A percentile compares a stretch with the other conserved stretches of the same genome.
These are phyloP conservation scores for Pelagia noctiluca DNA, from an alignment of 30 jellyfish, hydroid and myxozoan genomes.

Conservation along the genomic window DNA sequence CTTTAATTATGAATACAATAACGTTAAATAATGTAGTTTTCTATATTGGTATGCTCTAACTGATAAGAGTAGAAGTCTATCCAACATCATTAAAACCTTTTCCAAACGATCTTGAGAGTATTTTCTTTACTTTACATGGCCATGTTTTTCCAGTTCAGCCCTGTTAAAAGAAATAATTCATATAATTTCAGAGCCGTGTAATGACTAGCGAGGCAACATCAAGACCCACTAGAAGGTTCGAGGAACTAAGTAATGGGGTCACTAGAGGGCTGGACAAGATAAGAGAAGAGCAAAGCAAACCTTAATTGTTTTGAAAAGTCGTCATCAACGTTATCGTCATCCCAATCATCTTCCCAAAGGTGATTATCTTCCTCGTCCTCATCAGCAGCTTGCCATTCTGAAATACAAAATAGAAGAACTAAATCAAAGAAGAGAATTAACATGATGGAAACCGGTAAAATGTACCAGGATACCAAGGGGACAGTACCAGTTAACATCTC, in stretches of 20 bases:
- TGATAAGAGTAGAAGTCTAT: no score
- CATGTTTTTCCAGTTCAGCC: conserved; percentile 86
- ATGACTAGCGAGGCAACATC: no score
- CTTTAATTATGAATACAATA: no score
- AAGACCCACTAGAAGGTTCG: background rate
- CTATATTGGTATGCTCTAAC: no score
- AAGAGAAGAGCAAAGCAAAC: conserved; percentile 22
- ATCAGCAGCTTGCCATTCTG: conserved; percentile 89
- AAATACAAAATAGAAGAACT: background rate
- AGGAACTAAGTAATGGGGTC: background rate
- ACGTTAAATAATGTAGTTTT: no score
- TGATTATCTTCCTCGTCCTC: conserved; percentile 91
- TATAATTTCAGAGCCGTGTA: no score
- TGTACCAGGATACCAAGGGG: no score
- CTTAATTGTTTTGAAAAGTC: conserved; percentile 94
- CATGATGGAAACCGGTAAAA: no score
- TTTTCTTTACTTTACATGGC: conserved; percentile 38
- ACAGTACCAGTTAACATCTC: no score
- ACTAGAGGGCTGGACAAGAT: background rate
- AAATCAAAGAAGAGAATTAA: no score
- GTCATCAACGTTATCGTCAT: conserved; percentile 95
- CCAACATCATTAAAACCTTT: no score
- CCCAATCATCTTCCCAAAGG: conserved; percentile 99
- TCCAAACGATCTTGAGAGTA: no score
- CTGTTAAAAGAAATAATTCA: conserved; percentile 21